Conservation (phyloP, 2,797 vertebrate genomes). For the Notoglanidium macrostoma region DNA sequence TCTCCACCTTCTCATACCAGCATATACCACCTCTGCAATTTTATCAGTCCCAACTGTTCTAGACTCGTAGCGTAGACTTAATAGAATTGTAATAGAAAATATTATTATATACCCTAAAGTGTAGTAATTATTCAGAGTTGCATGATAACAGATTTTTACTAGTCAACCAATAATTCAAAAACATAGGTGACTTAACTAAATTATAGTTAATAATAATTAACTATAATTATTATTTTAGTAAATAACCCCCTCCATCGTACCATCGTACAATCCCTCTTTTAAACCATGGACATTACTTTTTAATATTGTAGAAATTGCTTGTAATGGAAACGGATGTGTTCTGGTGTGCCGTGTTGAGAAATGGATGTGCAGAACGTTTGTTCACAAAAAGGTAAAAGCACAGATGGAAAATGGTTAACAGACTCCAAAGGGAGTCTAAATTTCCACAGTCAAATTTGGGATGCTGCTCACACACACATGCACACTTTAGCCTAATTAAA, state of each 20-base stretch:
- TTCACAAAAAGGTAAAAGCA: conserved; percentile 34
- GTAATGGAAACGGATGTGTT: neutral
- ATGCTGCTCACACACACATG: conserved; percentile 10
- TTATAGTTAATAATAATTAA: too few species aligned
- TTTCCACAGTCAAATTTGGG: neutral
- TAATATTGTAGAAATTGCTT: neutral
- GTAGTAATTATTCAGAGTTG: too few species aligned
- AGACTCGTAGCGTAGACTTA: too few species aligned
- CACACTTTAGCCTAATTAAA: conserved; percentile 54
- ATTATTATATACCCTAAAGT: neutral
- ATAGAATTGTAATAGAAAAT: neutral
- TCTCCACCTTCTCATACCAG: neutral
- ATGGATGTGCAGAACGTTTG: neutral
- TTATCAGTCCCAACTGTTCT: neutral
- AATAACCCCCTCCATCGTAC: neutral
- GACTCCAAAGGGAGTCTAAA: conserved; percentile 22
- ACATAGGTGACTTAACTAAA: too few species aligned
- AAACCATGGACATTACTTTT: neutral
- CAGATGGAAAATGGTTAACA: conserved; percentile 34
- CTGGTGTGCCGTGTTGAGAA: neutral
- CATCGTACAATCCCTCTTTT: neutral
- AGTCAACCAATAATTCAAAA: too few species aligned
- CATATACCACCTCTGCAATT: neutral
- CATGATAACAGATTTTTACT: too few species aligned
- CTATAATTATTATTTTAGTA: too few species aligned